Evolutionary conservation across 2,113 vertebrate species (phyloP).

Genomic region (Platysternon megacephalum): DNA sequence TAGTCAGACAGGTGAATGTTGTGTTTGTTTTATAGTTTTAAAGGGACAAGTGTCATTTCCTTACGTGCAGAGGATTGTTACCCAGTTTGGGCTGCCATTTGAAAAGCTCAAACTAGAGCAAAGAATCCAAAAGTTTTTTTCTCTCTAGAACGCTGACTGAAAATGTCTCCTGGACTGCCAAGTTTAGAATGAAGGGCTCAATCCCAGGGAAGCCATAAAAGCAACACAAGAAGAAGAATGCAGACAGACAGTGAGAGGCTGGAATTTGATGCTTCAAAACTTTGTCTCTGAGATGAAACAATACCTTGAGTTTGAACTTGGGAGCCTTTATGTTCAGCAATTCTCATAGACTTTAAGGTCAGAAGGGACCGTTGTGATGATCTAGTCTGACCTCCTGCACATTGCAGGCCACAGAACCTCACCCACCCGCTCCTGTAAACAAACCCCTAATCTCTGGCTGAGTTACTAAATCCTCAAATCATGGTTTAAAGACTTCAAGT

Average conservation of each 20-base stretch:
- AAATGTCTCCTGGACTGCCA: neutral
- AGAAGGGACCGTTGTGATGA: no score
- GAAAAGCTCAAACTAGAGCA: neutral
- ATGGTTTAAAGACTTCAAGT: no score
- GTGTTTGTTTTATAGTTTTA: neutral
- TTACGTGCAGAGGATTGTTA: neutral
- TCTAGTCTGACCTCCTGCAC: no score
- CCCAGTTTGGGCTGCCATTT: slow-evolving; percentile 1
- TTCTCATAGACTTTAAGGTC: neutral
- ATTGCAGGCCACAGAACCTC: no score
- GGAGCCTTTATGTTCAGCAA: neutral
- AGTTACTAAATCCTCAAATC: no score
- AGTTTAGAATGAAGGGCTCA: neutral
- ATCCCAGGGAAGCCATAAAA: neutral
- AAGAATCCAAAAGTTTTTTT: neutral
- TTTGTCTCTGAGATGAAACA: neutral
- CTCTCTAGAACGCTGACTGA: neutral
- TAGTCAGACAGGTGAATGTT: neutral
- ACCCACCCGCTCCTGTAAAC: no score
- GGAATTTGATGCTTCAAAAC: neutral
- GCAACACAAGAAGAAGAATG: neutral
- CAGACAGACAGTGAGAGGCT: neutral
- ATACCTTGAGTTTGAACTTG: neutral
- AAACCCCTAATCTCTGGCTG: no score
- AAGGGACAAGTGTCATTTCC: neutral